A percentile compares a stretch with the other conserved stretches of the same genome.
These are phyloP conservation scores for Albula goreensis DNA, from an alignment of 2,113 vertebrate species.

Conservation along the genomic window DNA sequence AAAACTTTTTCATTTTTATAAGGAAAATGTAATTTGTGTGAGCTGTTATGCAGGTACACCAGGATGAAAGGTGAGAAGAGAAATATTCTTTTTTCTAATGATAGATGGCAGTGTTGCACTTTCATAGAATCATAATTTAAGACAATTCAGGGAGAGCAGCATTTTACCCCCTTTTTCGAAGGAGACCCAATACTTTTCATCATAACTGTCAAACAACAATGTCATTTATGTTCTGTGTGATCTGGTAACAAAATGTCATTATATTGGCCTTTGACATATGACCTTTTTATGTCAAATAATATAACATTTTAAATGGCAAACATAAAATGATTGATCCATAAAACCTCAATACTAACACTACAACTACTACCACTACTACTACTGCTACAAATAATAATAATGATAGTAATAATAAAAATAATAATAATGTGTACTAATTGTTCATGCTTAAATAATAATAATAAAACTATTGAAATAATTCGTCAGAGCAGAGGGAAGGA, in stretches of 20 bases:
- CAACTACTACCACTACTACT: background rate
- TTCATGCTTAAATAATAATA: slow-evolving; percentile 17
- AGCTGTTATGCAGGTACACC: background rate
- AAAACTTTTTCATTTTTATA: background rate
- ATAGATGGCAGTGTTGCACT: slow-evolving; percentile 93
- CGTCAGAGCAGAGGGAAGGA: background rate
- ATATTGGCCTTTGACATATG: background rate
- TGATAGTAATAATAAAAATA: no score
- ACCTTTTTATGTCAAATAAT: slow-evolving; percentile 5
- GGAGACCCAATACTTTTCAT: background rate
- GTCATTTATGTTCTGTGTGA: background rate
- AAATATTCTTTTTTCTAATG: slow-evolving; percentile 49
- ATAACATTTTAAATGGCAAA: background rate
- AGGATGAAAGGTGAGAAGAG: background rate
- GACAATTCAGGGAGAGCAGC: background rate
- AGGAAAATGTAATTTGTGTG: background rate
- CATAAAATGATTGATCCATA: no score
- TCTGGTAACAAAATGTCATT: background rate
- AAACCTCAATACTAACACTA: background rate
- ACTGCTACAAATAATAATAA: no score
- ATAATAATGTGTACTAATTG: no score
- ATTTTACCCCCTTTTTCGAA: background rate
- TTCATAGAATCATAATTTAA: slow-evolving; percentile 48
- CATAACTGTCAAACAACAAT: slow-evolving; percentile 1
- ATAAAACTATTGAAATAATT: background rate